Evolutionary conservation across 2,888 invertebrate species (phyloP).

Genomic region (Erebia ligea): DNA sequence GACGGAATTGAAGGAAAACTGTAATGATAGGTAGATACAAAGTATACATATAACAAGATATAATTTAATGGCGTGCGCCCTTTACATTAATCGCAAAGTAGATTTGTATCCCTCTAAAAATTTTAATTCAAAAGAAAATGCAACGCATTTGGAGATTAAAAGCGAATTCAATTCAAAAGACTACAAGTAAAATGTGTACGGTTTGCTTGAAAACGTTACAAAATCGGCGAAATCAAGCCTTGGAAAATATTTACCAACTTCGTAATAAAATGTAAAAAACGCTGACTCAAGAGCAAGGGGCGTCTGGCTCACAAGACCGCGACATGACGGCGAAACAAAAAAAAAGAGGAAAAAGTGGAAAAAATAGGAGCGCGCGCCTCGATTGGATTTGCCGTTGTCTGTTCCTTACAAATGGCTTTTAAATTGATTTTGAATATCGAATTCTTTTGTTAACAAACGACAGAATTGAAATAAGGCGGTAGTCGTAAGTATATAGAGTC

Average conservation of each 20-base stretch:
- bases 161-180: conserved; percentile 34
- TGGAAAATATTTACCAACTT: conserved; percentile 79
- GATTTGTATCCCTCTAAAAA: conserved; percentile 14
- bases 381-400: conserved; percentile 81
- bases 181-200: conserved; percentile 41
- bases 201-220: conserved; percentile 52
- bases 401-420: conserved; percentile 79
- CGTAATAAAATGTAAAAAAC: conserved; percentile 78
- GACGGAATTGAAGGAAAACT: not conserved
- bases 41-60: not conserved
- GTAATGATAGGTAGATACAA: not conserved
- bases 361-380: conserved; percentile 72
- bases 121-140: conserved; percentile 22
- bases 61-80: conserved; percentile 16
- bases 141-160: conserved; percentile 26
- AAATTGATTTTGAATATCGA: conserved; percentile 79
- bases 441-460: conserved; percentile 64
- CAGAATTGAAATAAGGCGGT: conserved; percentile 34
- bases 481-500: not conserved
- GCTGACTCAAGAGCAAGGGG: conserved; percentile 80
- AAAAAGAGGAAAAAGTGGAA: conserved; percentile 62
- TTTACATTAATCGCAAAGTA: conserved; percentile 12
- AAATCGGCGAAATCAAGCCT: conserved; percentile 66
- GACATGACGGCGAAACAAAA: conserved; percentile 73
- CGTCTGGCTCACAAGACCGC: conserved; percentile 78